Evolutionary conservation across 2,888 invertebrate genomes (phyloP), one percentile per base, ranked within the genome.

Genomic region (Caenorhabditis drosophilae): DNA sequence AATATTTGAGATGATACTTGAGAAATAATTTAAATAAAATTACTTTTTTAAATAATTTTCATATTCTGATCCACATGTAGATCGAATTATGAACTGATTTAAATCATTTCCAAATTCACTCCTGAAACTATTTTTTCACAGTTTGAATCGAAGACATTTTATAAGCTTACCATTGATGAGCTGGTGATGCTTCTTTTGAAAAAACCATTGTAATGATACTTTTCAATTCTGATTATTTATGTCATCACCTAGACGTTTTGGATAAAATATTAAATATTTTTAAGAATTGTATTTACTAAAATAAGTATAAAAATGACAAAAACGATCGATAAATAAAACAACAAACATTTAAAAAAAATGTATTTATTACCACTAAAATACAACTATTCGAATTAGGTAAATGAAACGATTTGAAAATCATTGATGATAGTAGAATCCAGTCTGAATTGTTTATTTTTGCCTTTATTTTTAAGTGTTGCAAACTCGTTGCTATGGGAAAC

Each of bases 371-470:
- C n/a, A n/a, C n/a, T n/a, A n/a, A n/a, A n/a, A n/a, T n/a, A n/a
- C n/a, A n/a, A n/a, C n/a, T n/a, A n/a, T n/a, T n/a, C n/a, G n/a
- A n/a, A n/a, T n/a, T n/a, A n/a, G n/a, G n/a, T n/a, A n/a, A n/a
- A n/a, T n/a, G n/a, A n/a, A n/a, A n/a, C n/a, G n/a, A n/a, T n/a
- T n/a, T n/a, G n/a, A n/a, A n/a, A n/a, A n/a, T 55, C 41, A 59
- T 25, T 49, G 55, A 35, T 47, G 49, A 36, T 64, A 59, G 55
- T 51, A 64, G 59, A 64, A 64, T 47, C 64, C 64, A 26, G 55
- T 48, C 64, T 64, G 59, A 16, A 64, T 23, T 40, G 20, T 40
- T 40, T 9, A 18, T 15, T 40, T 40, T 9, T 40, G 6, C 20
- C 15, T 40, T 40, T 40, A n/a, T 9, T 6, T 15, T 40, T 40